Base-by-base conservation (phyloP, 1,140 invertebrate genomes). In the Harlomillsia oculata region DNA sequence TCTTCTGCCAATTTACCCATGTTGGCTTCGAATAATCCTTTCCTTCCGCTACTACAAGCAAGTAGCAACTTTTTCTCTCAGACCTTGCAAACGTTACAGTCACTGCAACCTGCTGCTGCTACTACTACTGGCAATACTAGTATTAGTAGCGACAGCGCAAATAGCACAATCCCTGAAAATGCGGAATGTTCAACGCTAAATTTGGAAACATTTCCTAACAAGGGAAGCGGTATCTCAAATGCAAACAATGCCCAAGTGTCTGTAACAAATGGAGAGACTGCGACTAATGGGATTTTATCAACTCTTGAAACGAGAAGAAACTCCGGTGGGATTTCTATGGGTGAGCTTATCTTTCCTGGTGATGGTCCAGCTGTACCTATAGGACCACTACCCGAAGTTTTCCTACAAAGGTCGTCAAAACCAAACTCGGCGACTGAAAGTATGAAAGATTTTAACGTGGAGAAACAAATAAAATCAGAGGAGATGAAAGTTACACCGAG, bases 11-110 rank as follows among this genome's bases (percentile, higher is more conserved):
- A 23, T 25, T 13, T 26, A 3, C 29, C 34, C 29, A 49, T 28
- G 14, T 53, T 55, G 39, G 49, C 58, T 0, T 54, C 51, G 9
- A 65, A 55, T 8, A 65, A 65, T 26, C 63, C 63, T 37, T 65
- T 65, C 39, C 52, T 65, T 11, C 63, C 63, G 0, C 34, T 65
- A 1, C 29, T 65, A 6, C 59, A 65, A 48, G 63, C 63, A 2
- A 61, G 58, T 1, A 39, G 59, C 20, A 50, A 65, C 29, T 59
- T 61, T 25, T 48, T 65, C 20, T 52, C 63, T 1, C 55, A 65
- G 48, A 61, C 59, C 3, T 23, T 65, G 3, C 46, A 53, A 32
- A 58, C 23, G 5, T 53, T 64, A 23, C 56, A 59, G 21, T 37
- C 50, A 13, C 56, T 59, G 18, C 56, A 59, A 37, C 32, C 39